phyloP scores from a whole-genome alignment of 1,140 invertebrate species.

The Zaprionus tsacasi region DNA sequence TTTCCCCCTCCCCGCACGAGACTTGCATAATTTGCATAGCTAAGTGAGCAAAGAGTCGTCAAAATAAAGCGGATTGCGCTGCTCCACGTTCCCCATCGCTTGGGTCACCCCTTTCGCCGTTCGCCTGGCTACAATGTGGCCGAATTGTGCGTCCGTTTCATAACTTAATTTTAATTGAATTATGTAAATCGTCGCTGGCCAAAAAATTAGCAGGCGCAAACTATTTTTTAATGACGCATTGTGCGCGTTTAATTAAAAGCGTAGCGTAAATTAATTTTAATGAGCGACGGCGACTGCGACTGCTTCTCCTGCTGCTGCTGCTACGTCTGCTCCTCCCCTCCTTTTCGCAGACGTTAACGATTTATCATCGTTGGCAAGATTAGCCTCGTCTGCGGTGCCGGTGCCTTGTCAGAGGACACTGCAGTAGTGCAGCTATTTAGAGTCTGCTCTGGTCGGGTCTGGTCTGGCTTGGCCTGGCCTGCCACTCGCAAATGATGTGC shows the following conservation, averaged over 20 bases:
- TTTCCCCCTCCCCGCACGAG: not conserved
- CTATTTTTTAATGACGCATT: slow-evolving; percentile 79
- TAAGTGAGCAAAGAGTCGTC: slow-evolving; percentile 50
- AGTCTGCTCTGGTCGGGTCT: not conserved
- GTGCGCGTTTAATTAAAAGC: slow-evolving; percentile 76
- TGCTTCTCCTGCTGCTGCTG: slow-evolving; percentile 1
- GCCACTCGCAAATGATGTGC: slow-evolving; percentile 74
- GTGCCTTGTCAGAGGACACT: not conserved
- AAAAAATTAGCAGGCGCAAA: slow-evolving; percentile 81
- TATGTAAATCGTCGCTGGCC: slow-evolving; percentile 78
- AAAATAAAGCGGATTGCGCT: slow-evolving; percentile 53
- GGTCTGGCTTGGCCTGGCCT: slow-evolving; percentile 14
- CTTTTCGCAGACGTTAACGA: slow-evolving; percentile 39
- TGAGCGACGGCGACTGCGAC: slow-evolving; percentile 38
- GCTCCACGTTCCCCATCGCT: not conserved
- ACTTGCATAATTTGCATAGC: slow-evolving; percentile 53
- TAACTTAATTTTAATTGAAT: slow-evolving; percentile 82
- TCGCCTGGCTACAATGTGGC: slow-evolving; percentile 25
- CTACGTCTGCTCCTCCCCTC: not conserved
- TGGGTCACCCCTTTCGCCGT: not conserved
- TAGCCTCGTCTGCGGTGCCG: slow-evolving; percentile 34
- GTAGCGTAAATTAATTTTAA: slow-evolving; percentile 77
- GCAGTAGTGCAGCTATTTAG: slow-evolving; percentile 1
- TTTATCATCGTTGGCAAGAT: slow-evolving; percentile 74
- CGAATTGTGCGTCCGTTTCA: slow-evolving; percentile 70